Evolutionary conservation across 2,113 vertebrate species (phyloP).

Genomic region (Malurus alboscapulatus): DNA sequence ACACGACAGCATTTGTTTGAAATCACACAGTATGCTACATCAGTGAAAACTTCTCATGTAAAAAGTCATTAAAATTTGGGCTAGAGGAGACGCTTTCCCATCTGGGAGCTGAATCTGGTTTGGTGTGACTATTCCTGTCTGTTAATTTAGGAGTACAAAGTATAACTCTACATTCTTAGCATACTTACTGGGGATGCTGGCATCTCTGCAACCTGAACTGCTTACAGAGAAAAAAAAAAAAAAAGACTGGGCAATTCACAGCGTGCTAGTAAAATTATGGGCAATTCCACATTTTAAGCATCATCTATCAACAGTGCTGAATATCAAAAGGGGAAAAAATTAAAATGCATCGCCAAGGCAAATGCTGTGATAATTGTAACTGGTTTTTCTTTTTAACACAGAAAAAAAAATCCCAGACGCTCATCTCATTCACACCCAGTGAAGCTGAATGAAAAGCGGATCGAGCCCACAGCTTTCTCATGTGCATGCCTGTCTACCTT

Average conservation of each 20-base stretch:
- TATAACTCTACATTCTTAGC: constrained; percentile 29
- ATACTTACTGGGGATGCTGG: constrained; percentile 25
- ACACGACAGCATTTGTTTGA: neutral
- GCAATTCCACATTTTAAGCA: neutral
- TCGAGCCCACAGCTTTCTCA: neutral
- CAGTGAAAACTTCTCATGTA: constrained; percentile 2
- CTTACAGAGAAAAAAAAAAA: neutral
- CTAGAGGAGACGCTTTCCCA: constrained; percentile 16
- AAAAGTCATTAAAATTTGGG: constrained; percentile 41
- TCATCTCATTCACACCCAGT: neutral
- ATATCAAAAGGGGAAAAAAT: neutral
- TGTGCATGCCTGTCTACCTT: neutral
- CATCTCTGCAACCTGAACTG: constrained; percentile 36
- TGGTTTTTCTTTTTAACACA: neutral
- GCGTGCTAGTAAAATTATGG: neutral
- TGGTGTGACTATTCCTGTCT: constrained; percentile 48
- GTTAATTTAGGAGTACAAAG: constrained; percentile 36
- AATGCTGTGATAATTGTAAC: neutral
- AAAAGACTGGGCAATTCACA: neutral
- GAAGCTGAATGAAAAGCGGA: neutral
- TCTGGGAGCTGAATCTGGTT: constrained; percentile 46
- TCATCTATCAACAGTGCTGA: neutral
- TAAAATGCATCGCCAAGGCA: neutral
- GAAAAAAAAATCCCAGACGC: neutral
- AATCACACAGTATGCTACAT: neutral